Evolutionary conservation across 92 coral and sea anemone species (phyloP).

Genomic region (Phymanthus crucifer): DNA sequence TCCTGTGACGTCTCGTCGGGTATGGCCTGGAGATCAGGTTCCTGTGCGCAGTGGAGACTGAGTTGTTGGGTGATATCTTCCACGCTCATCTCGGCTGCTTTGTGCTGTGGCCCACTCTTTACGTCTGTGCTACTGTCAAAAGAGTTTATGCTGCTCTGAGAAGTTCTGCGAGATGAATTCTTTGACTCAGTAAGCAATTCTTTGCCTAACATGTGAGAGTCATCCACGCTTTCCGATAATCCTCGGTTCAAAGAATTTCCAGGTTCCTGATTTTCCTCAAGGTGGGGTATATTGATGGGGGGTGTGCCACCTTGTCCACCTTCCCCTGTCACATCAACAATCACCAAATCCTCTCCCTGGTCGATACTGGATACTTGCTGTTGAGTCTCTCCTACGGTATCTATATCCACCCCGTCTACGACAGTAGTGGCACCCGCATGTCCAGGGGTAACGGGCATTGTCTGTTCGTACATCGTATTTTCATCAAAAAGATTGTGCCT

Average conservation of each 20-base stretch:
- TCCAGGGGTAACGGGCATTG: conserved; percentile 16
- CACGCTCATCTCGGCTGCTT: conserved; percentile 49
- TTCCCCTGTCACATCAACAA: conserved; percentile 66
- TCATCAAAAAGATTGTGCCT: conserved; percentile 11
- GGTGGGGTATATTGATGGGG: neutral
- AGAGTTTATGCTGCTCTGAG: conserved; percentile 33
- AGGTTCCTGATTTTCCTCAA: conserved; percentile 16
- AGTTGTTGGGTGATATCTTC: conserved; percentile 49
- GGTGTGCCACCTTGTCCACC: neutral
- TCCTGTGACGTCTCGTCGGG: conserved; percentile 15
- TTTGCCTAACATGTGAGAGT: conserved; percentile 11
- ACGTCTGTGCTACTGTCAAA: conserved; percentile 17
- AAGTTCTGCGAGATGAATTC: conserved; percentile 18
- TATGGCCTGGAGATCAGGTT: conserved; percentile 17
- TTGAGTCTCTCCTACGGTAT: conserved; percentile 54
- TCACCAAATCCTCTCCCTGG: conserved; percentile 79
- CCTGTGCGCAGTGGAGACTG: conserved; percentile 30
- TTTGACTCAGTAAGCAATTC: neutral
- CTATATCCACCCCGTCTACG: conserved; percentile 75
- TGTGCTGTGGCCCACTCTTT: conserved; percentile 24
- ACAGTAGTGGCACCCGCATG: conserved; percentile 47
- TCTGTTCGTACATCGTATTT: conserved; percentile 25
- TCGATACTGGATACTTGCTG: conserved; percentile 66
- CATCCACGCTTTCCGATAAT: conserved; percentile 31
- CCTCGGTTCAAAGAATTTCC: neutral